phyloP scores from a whole-genome alignment of 2,113 vertebrate species.

The Epinephelus moara region DNA sequence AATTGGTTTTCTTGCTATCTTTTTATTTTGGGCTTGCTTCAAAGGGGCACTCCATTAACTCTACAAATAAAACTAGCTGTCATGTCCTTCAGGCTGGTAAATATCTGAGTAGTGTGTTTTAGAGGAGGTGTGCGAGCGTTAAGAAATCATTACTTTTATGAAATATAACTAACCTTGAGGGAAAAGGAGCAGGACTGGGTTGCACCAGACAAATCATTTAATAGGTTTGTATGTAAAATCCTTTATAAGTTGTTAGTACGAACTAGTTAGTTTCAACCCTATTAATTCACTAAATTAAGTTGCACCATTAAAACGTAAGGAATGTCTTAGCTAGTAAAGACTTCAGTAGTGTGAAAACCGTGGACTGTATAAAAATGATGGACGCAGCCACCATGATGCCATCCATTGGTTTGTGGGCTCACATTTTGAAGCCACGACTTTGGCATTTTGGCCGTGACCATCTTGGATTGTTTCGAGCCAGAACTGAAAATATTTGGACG shows the following conservation, averaged over 20 bases:
- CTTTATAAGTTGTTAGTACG: not conserved
- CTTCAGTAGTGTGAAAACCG: not conserved
- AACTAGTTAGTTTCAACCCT: not conserved
- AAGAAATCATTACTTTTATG: not conserved
- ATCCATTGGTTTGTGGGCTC: no score
- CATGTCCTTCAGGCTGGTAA: not conserved
- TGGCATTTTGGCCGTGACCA: no score
- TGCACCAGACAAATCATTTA: not conserved
- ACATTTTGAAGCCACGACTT: no score
- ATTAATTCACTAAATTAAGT: not conserved
- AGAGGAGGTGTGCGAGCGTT: not conserved
- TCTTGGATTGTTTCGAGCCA: no score
- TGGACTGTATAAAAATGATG: no score
- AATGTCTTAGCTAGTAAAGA: not conserved
- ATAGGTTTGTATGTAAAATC: not conserved
- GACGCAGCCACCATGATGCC: no score
- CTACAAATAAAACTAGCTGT: no score
- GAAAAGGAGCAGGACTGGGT: not conserved
- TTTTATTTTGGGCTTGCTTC: no score
- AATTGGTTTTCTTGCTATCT: no score
- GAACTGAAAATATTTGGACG: no score
- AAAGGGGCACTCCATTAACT: no score
- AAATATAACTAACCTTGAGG: not conserved
- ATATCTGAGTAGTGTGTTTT: not conserved
- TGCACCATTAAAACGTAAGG: no score